A percentile compares a stretch with the other conserved stretches of the same genome.
phyloP scores from a whole-genome alignment of 2,888 invertebrate genomes.

The Tiphia femorata region DNA sequence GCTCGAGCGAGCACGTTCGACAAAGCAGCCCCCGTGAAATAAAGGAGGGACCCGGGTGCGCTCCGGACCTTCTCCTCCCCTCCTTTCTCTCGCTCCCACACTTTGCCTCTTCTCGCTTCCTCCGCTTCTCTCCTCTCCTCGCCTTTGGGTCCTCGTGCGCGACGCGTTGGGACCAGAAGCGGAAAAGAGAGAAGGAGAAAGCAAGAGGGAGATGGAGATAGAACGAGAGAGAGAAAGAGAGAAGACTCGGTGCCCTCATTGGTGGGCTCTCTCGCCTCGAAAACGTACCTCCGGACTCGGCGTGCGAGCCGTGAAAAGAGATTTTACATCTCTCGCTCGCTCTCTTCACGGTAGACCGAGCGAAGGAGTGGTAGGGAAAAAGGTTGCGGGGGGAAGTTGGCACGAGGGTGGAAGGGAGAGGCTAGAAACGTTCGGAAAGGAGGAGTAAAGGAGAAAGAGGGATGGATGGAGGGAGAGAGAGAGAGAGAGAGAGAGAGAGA shows the following conservation, averaged over 20 bases:
- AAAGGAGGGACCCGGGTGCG: conserved; percentile 41
- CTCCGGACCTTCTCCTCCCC: conserved; percentile 13
- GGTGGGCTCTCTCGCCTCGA: conserved; percentile 36
- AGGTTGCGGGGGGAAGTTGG: no score
- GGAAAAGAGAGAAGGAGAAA: conserved; percentile 12
- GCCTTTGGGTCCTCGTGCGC: neutral
- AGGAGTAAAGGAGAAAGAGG: conserved; percentile 8
- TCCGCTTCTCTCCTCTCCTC: conserved; percentile 4
- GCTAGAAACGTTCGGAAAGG: conserved; percentile 7
- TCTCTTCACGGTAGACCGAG: conserved; percentile 6
- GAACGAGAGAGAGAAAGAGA: conserved; percentile 8
- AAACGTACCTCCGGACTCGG: conserved; percentile 28
- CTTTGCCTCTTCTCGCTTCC: neutral
- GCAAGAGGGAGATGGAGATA: neutral
- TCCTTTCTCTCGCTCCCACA: conserved; percentile 9
- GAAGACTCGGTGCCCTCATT: conserved; percentile 22
- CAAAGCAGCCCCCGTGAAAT: conserved; percentile 56
- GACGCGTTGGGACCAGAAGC: conserved; percentile 27
- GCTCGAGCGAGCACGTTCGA: conserved; percentile 53
- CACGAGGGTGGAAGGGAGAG: no score
- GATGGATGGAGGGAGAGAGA: conserved; percentile 6
- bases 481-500: conserved; percentile 10
- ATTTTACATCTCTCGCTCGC: conserved; percentile 25
- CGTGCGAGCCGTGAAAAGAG: conserved; percentile 29
- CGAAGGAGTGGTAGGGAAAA: neutral